Evolutionary conservation across 2,888 invertebrate genomes (phyloP), one percentile per base, ranked within the genome.

Genomic region (Chrysolina oricalcia): DNA sequence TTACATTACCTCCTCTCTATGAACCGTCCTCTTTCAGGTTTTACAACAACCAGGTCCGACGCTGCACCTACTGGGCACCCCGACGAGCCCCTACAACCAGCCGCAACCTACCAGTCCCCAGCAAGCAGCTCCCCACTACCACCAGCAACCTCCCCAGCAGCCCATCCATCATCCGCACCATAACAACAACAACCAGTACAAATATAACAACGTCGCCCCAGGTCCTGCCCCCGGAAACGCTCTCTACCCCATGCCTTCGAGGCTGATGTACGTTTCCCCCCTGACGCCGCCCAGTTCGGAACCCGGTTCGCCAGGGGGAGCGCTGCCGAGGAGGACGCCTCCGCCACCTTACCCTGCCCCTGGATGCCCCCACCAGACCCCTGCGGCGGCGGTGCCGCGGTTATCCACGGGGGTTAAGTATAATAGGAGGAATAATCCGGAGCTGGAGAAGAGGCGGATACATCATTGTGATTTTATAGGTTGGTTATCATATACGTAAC

Each of bases 381-480:
- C 87, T 83, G 79, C 84, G 59, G 81, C 82, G 59, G 72, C 84
- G 46, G 81, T 84, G 73, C 80, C 85, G 21, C 81, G 86, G 72
- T 76, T 83, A 59, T 79, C 88, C 87, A 40, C 88, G 86, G 70
- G 86, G 85, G 79, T 92, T 80, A 96, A 95, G 87, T 98, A 97
- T 90, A 98, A 98, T 90, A 91, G 98, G 81, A 92, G 98, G 87
- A 98, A 98, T 89, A 98, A 98, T 90, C 98, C 98, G 0, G 98
- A 98, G 88, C 90, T 98, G 83, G 98, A 98, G 89, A 98, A 98
- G 89, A 91, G 98, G 83, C 91, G 98, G 86, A 97, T 98, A 85
- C 98, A 98, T 88, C 97, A 96, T 89, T 98, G 98, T 91, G 96
- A 97, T 91, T 98, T 96, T 89, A 93, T 96, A 88, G 96, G 96